Evolutionary conservation across 2,888 invertebrate genomes (phyloP).

Genomic region (Apamea crenata): DNA sequence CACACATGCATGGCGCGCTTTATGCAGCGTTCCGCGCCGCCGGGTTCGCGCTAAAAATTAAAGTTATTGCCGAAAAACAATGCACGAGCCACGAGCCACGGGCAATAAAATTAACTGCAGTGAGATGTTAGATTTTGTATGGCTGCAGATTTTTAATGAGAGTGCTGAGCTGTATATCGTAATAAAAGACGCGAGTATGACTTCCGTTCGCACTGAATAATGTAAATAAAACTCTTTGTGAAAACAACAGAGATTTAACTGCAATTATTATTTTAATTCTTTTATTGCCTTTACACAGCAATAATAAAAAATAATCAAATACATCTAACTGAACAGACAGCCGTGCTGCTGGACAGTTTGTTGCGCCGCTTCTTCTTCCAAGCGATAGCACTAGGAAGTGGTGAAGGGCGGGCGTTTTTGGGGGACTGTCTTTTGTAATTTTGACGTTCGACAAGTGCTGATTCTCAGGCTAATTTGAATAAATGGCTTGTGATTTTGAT

Average conservation of each 20-base stretch:
- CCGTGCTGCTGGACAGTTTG: too few species aligned
- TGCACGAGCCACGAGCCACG: constrained; percentile 53
- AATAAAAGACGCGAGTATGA: constrained; percentile 43
- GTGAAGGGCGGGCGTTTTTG: too few species aligned
- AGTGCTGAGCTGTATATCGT: constrained; percentile 11
- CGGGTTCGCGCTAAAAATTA: constrained; percentile 63
- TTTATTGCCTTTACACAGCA: not conserved
- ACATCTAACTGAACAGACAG: too few species aligned
- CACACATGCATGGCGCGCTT: constrained; percentile 60
- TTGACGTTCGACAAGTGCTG: too few species aligned
- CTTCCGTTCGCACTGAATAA: constrained; percentile 16
- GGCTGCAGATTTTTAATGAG: constrained; percentile 52
- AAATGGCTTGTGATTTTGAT: too few species aligned
- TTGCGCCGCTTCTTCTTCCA: too few species aligned
- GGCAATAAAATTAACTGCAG: constrained; percentile 64
- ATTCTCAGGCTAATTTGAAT: too few species aligned
- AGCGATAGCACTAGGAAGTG: too few species aligned
- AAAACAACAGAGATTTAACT: not conserved
- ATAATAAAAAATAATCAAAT: too few species aligned
- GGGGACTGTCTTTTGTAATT: too few species aligned
- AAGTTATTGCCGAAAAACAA: constrained; percentile 63
- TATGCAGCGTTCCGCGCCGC: constrained; percentile 54
- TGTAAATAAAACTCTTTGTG: not conserved
- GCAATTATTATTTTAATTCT: not conserved
- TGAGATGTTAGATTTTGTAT: constrained; percentile 51